These are phyloP conservation scores for Collichthys lucidus DNA, from an alignment of 2,113 vertebrate genomes.

Conservation along the genomic window DNA sequence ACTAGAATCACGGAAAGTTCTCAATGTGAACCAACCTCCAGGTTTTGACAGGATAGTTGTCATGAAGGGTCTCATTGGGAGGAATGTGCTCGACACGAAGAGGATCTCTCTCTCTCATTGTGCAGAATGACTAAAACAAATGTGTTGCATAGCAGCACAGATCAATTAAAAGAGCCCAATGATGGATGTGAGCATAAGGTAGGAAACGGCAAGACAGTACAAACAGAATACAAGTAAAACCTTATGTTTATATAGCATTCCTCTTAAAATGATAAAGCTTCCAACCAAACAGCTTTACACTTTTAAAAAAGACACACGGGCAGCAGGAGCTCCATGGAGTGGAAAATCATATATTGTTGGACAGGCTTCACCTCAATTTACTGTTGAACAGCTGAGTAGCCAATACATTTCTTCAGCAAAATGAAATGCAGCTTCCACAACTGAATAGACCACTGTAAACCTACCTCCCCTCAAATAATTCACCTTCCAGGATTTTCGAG, in stretches of 20 bases:
- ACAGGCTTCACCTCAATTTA: constrained; percentile 17
- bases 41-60: constrained; percentile 52
- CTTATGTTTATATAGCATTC: not conserved
- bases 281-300: constrained; percentile 18
- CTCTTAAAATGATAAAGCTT: not conserved
- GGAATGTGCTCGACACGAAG: constrained; percentile 24
- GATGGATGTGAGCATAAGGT: not conserved
- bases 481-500: constrained; percentile 27
- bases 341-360: constrained; percentile 38
- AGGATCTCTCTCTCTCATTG: constrained; percentile 13
- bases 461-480: constrained; percentile 17
- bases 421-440: constrained; percentile 26
- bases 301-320: constrained; percentile 9
- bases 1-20: constrained; percentile 26
- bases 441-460: constrained; percentile 14
- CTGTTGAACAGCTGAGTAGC: not conserved
- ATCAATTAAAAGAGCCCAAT: not conserved
- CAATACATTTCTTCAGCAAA: constrained; percentile 13
- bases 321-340: not conserved
- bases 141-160: constrained; percentile 13
- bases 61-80: constrained; percentile 38
- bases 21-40: constrained; percentile 44
- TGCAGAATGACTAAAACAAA: constrained; percentile 29
- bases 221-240: not conserved
- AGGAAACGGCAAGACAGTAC: not conserved